These are phyloP conservation scores for Triplophysa tibetana DNA, from an alignment of 2,113 vertebrate genomes.

Conservation along the genomic window DNA sequence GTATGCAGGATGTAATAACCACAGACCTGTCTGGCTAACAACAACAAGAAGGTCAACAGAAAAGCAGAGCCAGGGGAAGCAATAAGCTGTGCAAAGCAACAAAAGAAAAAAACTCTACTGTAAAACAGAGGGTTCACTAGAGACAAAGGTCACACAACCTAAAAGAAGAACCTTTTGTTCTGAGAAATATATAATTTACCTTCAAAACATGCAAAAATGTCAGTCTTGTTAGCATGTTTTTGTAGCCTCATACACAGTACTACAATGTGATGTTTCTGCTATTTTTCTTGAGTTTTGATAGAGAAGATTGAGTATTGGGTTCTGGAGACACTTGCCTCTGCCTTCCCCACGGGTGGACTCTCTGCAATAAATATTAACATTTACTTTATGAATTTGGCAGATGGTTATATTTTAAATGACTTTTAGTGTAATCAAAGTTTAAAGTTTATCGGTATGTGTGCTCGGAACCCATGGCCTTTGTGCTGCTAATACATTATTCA, in stretches of 20 bases:
- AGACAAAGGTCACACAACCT: constrained; percentile 13
- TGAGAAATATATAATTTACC: neutral
- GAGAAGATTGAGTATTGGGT: no score
- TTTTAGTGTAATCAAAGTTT: no score
- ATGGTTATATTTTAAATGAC: no score
- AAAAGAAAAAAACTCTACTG: neutral
- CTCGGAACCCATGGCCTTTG: no score
- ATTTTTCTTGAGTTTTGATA: neutral
- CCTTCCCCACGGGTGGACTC: no score
- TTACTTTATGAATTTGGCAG: no score
- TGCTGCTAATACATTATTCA: no score
- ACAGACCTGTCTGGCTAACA: neutral
- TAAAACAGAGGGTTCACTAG: neutral
- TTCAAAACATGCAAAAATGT: neutral
- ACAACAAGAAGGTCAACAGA: constrained; percentile 15
- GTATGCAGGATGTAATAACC: neutral
- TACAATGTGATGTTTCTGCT: neutral
- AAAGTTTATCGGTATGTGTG: no score
- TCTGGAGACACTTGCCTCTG: no score
- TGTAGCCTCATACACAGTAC: neutral
- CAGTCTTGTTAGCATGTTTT: neutral
- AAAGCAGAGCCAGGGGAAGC: constrained; percentile 15
- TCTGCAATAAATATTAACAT: no score
- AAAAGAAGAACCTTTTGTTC: neutral
- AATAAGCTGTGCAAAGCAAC: constrained; percentile 7